Evolutionary conservation across 2,888 invertebrate species (phyloP), one percentile per base, ranked within the genome.

Genomic region (Drosophila leonis): DNA sequence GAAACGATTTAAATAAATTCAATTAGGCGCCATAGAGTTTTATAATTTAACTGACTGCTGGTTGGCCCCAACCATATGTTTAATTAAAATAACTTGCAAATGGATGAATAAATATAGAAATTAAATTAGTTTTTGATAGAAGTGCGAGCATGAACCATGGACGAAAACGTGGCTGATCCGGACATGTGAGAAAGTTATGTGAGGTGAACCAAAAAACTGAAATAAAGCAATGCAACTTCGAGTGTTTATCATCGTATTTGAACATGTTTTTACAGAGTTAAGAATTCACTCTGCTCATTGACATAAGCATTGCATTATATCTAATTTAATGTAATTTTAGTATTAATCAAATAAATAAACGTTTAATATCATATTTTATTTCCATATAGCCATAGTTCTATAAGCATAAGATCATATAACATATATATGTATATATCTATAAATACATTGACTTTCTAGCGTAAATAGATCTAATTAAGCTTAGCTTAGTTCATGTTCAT

Each of bases 401-500:
- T 48, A 12, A n/a, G 18, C 15, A 20, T 49, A 49, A 41, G 20
- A 37, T 62, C 49, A 64, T 57, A 24, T 8, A n/a, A 18, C 5
- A 62, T 62, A n/a, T n/a, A n/a, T 39, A 9, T 3, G 56, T 35
- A 35, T 57, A 52, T 56, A 9, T 29, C 27, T 29, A 49, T 49
- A 49, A 37, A 27, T 54, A 64, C 60, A 37, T 29, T 56, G 10
- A 29, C 61, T 72, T 57, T 52, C 27, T 78, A 76, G 64, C 54
- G 41, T 56, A 61, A 27, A 41, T 55, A 59, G 15, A 52, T 35
- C 60, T 42, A 55, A 52, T 63, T 77, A 65, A 74, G 79, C 75
- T 63, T 79, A 77, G 75, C 56, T 24, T 78, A 63, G 57, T 27
- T 67, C 39, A 41, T 15, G 39, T 60, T 81, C 12, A 18, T 48